Evolutionary conservation across 2,113 vertebrate genomes (phyloP), one percentile per base, ranked within the genome.

Genomic region (Sorex araneus): DNA sequence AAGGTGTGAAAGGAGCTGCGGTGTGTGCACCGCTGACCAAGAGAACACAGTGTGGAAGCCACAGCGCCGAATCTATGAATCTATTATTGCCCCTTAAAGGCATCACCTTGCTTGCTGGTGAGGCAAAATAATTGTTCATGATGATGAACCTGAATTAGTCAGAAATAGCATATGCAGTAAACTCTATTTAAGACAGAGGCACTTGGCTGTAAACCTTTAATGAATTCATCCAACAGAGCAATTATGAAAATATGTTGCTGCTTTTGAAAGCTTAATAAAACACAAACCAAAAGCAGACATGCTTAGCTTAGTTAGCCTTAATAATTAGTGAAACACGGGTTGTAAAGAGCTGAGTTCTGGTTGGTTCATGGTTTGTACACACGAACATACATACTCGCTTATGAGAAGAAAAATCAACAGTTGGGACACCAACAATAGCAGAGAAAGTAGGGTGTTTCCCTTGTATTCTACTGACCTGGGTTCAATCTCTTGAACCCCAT

Each of bases 251-350:
- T 18, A 18, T 27, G 8, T 45, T 87, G 18, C 18, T 70, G 50
- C 66, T 93, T 94, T 67, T 71, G 64, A 66, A 94, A 76, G 18
- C 67, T 73, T 76, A 92, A 91, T 11, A 81, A 66, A 90, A 66
- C 87, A 40, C 2, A 64, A 67, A 67, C 21, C 30, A 16, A 88
- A 94, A 71, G 66, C 47, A 73, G 74, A 70, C 30, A 82, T n/a
- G 28, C 36, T 92, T 84, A 60, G 15, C 21, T 85, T 93, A 34
- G 9, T 67, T 83, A 64, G 54, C 16, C 30, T 84, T 79, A 81
- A 70, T 74, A 40, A 78, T 36, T 60, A 70, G 66, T 67, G 60
- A 60, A 84, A 67, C 10, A n/a, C 2, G 8, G 1, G 2, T 36
- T 90, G 18, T 73, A 81, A 91, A 82, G n/a, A 76, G 36, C 25